Base-by-base conservation (phyloP, 37 sponge, comb jelly and placozoan species). In the Hormiphora californensis region DNA sequence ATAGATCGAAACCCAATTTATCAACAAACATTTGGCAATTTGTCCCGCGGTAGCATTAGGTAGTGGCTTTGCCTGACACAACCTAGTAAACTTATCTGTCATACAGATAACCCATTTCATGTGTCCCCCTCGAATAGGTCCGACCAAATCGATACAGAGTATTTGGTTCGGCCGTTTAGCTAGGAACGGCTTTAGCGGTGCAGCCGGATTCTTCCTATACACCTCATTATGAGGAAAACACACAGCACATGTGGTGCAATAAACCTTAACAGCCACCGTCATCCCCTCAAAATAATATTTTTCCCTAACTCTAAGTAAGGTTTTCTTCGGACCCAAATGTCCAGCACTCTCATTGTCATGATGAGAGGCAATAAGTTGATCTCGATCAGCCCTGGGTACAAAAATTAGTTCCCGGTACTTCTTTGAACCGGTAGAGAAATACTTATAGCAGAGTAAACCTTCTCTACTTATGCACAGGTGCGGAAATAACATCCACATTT, bases 11-110 rank as follows among this genome's bases (percentile, higher is more conserved):
- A 73, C 4, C 43, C 46, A 73, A 28, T 41, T 1, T 1, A 43
- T 73, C 46, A 73, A 28, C 3, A 73, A 28, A 41, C n/a, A n/a
- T n/a, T n/a, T n/a, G n/a, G 59, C 59, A 57, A 57, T 57, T 5
- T 23, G 19, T 5, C 3, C 3, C 25, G 59, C 19, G 19, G 19
- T 30, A 17, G 59, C 59, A 17, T 57, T 57, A 4, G 59, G 5
- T 4, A 57, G 5, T 4, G 59, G 17, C 3, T 27, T 30, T 7
- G 59, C 59, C 5, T 30, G 5, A 4, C 19, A 4, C 23, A 57
- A 30, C 3, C 59, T 4, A 30, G 59, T 57, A 12, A 57, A 57
- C 25, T 12, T 57, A 17, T 57, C 59, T 7, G 25, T 4, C 59
- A 57, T 57, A 4, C 28, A 27, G 23, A 57, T 4, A 27, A 57